Percentiles rank a stretch among this genome's conserved stretches.
phyloP scores from a whole-genome alignment of 2,888 invertebrate species.

The Dinocampus coccinellae region DNA sequence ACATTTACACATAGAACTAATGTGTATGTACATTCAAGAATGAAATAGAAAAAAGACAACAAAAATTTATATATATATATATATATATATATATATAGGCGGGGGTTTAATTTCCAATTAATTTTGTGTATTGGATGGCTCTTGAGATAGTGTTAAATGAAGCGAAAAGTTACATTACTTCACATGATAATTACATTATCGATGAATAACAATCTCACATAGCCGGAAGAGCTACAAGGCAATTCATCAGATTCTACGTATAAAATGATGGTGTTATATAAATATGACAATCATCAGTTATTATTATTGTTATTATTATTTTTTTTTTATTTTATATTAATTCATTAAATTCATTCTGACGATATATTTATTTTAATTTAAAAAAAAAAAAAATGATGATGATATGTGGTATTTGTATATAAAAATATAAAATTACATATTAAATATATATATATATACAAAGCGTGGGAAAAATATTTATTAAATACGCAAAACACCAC shows the following conservation, averaged over 20 bases:
- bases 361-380: background rate
- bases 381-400: too few species aligned
- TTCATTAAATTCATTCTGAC: background rate
- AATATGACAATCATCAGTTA: conserved; percentile 37
- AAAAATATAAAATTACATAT: background rate
- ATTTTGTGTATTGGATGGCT: conserved; percentile 9
- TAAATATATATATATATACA: too few species aligned
- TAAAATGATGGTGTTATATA: conserved; percentile 39
- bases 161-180: conserved; percentile 33
- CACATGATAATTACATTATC: conserved; percentile 39
- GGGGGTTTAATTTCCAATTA: conserved; percentile 21
- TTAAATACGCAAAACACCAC: conserved; percentile 13
- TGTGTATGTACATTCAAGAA: conserved; percentile 28
- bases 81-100: too few species aligned
- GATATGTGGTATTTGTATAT: background rate
- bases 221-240: conserved; percentile 45
- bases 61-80: too few species aligned
- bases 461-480: conserved; percentile 12
- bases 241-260: conserved; percentile 33
- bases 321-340: too few species aligned
- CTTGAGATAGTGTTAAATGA: conserved; percentile 37
- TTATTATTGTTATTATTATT: too few species aligned
- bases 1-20: background rate
- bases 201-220: conserved; percentile 28
- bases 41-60: background rate